Percentiles rank a stretch among this genome's conserved stretches.
These are phyloP conservation scores for Takifugu flavidus DNA, from an alignment of 2,113 vertebrate genomes.

Conservation along the genomic window DNA sequence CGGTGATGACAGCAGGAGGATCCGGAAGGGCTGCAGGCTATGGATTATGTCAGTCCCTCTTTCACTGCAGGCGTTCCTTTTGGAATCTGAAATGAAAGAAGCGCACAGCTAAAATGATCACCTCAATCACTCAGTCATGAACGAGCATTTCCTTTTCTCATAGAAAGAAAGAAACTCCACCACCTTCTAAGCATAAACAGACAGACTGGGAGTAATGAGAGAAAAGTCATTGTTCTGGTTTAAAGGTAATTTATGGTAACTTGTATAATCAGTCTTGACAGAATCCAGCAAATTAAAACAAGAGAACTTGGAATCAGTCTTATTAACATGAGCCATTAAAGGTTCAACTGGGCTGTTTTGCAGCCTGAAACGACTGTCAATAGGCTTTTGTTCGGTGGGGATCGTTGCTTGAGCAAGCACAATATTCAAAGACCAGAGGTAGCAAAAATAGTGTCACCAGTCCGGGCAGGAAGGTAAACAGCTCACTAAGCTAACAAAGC, in stretches of 20 bases:
- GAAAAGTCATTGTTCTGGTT: not conserved
- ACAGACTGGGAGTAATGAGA: slow-evolving; percentile 21
- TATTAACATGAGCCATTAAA: not conserved
- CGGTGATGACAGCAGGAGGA: slow-evolving; percentile 1
- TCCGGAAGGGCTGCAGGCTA: not conserved
- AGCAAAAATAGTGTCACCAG: no score
- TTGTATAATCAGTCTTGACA: not conserved
- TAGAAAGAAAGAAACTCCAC: slow-evolving; percentile 10
- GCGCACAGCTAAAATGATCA: no score
- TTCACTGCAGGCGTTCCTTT: not conserved
- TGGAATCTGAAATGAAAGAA: no score
- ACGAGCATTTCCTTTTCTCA: no score
- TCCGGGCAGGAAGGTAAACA: no score
- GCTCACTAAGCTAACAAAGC: no score
- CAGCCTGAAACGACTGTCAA: not conserved
- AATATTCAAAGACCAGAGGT: no score
- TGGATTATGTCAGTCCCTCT: not conserved
- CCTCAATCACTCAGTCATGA: not conserved
- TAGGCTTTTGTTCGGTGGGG: no score
- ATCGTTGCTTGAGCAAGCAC: no score
- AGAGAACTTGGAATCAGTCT: not conserved
- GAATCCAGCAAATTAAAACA: not conserved
- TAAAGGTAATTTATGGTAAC: not conserved
- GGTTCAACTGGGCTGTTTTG: not conserved
- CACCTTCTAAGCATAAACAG: not conserved